These are phyloP conservation scores for Eurytoma adleriae DNA, from an alignment of 2,888 invertebrate species.

Conservation along the genomic window DNA sequence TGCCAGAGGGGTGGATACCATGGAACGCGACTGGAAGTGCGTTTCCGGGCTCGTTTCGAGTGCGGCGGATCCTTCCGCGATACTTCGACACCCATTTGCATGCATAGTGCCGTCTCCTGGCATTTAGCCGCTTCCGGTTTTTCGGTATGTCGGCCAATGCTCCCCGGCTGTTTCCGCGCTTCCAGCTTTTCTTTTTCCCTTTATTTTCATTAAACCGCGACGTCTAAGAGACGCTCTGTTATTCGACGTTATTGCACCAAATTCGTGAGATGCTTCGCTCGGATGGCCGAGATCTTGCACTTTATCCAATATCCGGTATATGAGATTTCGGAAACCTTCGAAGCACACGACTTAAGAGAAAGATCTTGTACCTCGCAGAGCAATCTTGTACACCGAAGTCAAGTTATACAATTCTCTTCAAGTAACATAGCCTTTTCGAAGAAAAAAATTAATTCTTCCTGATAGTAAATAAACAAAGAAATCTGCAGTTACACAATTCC, in stretches of 20 bases:
- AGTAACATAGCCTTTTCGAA: too few species aligned
- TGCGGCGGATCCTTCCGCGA: neutral
- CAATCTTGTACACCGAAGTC: too few species aligned
- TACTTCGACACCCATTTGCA: constrained; percentile 28
- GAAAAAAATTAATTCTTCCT: too few species aligned
- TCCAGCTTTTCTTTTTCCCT: too few species aligned
- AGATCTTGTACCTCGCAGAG: too few species aligned
- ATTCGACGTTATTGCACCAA: constrained; percentile 6
- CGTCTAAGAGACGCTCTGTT: neutral
- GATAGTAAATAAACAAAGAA: too few species aligned
- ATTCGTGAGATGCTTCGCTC: constrained; percentile 21
- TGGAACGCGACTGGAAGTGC: constrained; percentile 32
- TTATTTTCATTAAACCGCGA: constrained; percentile 16
- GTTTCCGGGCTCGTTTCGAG: constrained; percentile 10
- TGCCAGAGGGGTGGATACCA: neutral
- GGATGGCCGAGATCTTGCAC: too few species aligned
- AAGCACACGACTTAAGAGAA: too few species aligned
- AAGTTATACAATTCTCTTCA: too few species aligned
- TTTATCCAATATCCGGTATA: too few species aligned
- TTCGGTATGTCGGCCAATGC: neutral
- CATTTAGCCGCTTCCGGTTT: constrained; percentile 3
- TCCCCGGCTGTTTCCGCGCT: neutral
- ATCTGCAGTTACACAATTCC: too few species aligned
- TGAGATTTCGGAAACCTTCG: too few species aligned
- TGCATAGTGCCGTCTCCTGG: constrained; percentile 13